A percentile compares a stretch with the other conserved stretches of the same genome.
phyloP scores from a whole-genome alignment of 1,140 invertebrate genomes.

The Episyrphus balteatus region DNA sequence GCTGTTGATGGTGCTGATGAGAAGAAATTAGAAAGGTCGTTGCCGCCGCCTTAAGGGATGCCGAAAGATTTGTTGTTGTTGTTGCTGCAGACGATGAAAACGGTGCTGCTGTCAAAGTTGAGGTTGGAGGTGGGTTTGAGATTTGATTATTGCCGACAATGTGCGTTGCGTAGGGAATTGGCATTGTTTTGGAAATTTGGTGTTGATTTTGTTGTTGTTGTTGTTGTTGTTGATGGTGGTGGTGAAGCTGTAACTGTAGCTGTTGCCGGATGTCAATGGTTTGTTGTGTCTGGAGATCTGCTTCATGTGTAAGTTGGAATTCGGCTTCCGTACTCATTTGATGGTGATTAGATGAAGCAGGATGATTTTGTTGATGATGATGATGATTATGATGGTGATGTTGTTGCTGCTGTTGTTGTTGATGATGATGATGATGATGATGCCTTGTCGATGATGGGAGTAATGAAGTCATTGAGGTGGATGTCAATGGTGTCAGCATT shows the following conservation, averaged over 20 bases:
- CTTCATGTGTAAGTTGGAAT: neutral
- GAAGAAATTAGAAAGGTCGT: constrained; percentile 4
- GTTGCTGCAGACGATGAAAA: constrained; percentile 23
- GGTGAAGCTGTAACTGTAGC: neutral
- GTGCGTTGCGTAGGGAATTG: neutral
- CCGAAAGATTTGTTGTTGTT: constrained; percentile 6
- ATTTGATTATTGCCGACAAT: neutral
- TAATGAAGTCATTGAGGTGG: neutral
- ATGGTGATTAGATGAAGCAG: no score
- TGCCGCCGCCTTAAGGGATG: constrained; percentile 11
- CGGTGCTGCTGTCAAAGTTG: constrained; percentile 10
- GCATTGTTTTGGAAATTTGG: constrained; percentile 8
- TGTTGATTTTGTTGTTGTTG: constrained; percentile 14
- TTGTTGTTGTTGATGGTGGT: neutral
- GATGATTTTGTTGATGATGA: neutral
- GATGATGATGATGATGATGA: neutral
- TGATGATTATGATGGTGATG: constrained; percentile 9
- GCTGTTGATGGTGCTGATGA: constrained; percentile 12
- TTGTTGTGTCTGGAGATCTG: constrained; percentile 1
- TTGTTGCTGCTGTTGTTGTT: constrained; percentile 6
- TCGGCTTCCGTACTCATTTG: no score
- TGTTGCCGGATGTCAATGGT: neutral
- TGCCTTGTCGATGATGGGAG: no score
- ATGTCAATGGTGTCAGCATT: neutral
- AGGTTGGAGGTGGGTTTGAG: neutral